Base-by-base conservation (phyloP, 2,888 invertebrate genomes). In the Papilio protenor region DNA sequence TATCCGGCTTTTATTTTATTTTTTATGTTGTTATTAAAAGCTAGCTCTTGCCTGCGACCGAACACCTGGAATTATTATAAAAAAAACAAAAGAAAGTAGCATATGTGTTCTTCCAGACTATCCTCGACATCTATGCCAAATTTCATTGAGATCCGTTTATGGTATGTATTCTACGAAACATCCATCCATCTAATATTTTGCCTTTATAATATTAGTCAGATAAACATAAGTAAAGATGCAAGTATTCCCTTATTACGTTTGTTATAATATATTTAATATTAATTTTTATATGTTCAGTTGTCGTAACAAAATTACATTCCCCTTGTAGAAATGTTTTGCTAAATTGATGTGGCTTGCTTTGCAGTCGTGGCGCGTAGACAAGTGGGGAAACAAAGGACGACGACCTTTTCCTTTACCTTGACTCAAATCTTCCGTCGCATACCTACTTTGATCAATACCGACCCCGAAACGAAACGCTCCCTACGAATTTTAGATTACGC, bases 351-450 rank as follows among this genome's bases (percentile, higher is more conserved):
- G 40, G 40, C 45, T 69, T n/a, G 66, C 66, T 69, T 45, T 69
- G 45, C 66, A 69, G 66, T 69, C 66, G 11, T 45, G 66, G 11
- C 66, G 66, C 66, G 49, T 52, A 52, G n/a, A 76, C 70, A 72
- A 66, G 45, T 23, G 23, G 45, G 66, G 45, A 73, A 73, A 77
- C 47, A 57, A 45, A 77, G 57, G 66, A 66, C 77, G 73, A 57
- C 73, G 73, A 77, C 77, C 77, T 69, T 74, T 77, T 59, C 45
- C 47, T 73, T 74, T 77, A 74, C 77, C 77, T 77, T 77, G 77
- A 77, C 77, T 77, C 59, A 74, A 77, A 77, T 74, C 74, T 74
- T 77, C 69, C 18, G 77, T 70, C 73, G 69, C 77, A 47, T 57
- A 21, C 76, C 33, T 45, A 45, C 75, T 69, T 74, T 77, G 69